Base-by-base conservation (phyloP, 2,888 invertebrate species). In the Mimumesa dahlbomi region DNA sequence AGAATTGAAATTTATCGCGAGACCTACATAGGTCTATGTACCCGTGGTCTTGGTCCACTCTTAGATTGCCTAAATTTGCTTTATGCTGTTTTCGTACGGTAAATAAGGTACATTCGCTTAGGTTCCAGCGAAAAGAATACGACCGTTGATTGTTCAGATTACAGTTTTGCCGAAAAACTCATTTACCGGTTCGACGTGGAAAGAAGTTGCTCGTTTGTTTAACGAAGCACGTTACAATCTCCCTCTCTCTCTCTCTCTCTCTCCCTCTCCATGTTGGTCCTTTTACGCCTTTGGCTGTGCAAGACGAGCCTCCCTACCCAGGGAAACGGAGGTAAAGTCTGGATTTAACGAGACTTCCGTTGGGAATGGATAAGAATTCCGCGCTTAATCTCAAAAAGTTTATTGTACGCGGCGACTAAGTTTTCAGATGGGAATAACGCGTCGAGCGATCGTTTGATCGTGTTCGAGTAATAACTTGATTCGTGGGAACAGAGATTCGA, bases 81-180 rank as follows among this genome's bases (percentile, higher is more conserved):
- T 1, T 16, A 3, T 4, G 18, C n/a, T 9, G 16, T 19, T 21
- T 11, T 29, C 18, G 43, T 19, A n/a, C 43, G 31, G 9, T 40
- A 53, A 38, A 42, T 49, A 9, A 36, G n/a, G 14, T 18, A 54
- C 62, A 29, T 59, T 34, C 45, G 52, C 18, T 52, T 31, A 34
- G 42, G 38, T 50, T 43, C 22, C 34, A 11, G 11, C 43, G 43
- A 18, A 13, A 57, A 58, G 53, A 66, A 66, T 59, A 53, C 46
- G 38, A 9, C 19, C 48, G 59, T 42, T 50, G 67, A 62, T 67
- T 67, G 54, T 67, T 67, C 38, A 29, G 56, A 50, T 63, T 50
- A 62, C 56, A 57, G 56, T 49, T 52, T 38, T 57, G 42, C 36
- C 50, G 62, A 34, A 62, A 49, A 45, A 56, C 54, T 19, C 52